phyloP scores from a whole-genome alignment of 2,113 vertebrate genomes.

The Probosciger aterrimus region DNA sequence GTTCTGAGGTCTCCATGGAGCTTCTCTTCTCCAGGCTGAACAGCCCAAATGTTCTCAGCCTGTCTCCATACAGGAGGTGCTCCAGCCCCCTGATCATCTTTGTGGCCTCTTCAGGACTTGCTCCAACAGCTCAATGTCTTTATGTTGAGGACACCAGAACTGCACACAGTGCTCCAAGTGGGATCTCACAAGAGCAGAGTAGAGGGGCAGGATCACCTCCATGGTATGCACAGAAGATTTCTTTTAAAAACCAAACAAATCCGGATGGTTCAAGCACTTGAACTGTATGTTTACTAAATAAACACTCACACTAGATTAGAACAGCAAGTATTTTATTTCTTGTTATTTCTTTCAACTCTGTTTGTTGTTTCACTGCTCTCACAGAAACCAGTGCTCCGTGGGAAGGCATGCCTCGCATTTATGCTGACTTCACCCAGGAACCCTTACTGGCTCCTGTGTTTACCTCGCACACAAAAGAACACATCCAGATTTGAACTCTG shows the following conservation, averaged over 20 bases:
- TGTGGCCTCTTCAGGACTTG: background rate
- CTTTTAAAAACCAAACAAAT: constrained; percentile 17
- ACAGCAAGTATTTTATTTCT: constrained; percentile 40
- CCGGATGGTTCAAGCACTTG: constrained; percentile 9
- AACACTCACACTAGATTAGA: constrained; percentile 33
- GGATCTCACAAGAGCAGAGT: background rate
- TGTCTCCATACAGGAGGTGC: background rate
- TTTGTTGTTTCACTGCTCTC: constrained; percentile 50
- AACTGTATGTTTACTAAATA: constrained; percentile 48
- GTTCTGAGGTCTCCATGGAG: too few species aligned
- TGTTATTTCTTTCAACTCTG: constrained; percentile 37
- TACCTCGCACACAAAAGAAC: constrained; percentile 37
- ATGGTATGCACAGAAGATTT: background rate
- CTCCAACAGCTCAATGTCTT: background rate
- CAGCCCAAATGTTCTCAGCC: background rate
- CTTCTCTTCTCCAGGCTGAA: background rate
- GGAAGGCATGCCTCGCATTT: constrained; percentile 59
- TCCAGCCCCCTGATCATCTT: background rate
- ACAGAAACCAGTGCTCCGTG: background rate
- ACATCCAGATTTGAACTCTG: constrained; percentile 60
- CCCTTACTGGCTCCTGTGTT: constrained; percentile 49
- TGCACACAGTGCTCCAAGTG: background rate
- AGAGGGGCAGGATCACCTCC: background rate
- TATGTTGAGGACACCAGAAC: background rate
- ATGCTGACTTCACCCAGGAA: constrained; percentile 52